phyloP scores from a whole-genome alignment of 2,113 vertebrate genomes.

The Antechinus flavipes region DNA sequence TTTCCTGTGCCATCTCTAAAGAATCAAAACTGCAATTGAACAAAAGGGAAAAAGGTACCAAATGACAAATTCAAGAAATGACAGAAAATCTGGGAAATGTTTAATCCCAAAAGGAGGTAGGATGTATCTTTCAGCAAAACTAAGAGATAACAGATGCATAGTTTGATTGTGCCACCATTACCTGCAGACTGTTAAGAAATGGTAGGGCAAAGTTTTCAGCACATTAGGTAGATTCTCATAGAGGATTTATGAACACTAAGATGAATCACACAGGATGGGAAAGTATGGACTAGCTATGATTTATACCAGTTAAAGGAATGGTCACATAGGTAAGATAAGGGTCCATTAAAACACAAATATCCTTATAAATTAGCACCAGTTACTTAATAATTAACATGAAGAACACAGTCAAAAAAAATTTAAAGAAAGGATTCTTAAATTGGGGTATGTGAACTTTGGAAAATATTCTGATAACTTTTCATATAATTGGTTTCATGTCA shows the following conservation, averaged over 20 bases:
- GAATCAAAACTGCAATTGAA: neutral
- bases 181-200: neutral
- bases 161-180: neutral
- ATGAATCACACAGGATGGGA: neutral
- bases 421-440: neutral
- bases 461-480: neutral
- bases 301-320: neutral
- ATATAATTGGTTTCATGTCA: neutral
- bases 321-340: neutral
- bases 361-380: neutral
- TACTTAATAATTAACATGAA: neutral
- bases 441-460: neutral
- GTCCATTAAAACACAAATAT: neutral
- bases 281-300: neutral
- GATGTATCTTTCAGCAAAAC: neutral
- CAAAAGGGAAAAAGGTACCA: neutral
- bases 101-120: neutral
- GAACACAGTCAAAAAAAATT: neutral
- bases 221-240: neutral
- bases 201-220: neutral
- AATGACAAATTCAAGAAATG: neutral
- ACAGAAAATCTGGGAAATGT: neutral
- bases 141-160: neutral
- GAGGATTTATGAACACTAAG: neutral
- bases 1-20: neutral